Evolutionary conservation across 2,888 invertebrate genomes (phyloP), one percentile per base, ranked within the genome.

Genomic region (Lathronympha strigana): DNA sequence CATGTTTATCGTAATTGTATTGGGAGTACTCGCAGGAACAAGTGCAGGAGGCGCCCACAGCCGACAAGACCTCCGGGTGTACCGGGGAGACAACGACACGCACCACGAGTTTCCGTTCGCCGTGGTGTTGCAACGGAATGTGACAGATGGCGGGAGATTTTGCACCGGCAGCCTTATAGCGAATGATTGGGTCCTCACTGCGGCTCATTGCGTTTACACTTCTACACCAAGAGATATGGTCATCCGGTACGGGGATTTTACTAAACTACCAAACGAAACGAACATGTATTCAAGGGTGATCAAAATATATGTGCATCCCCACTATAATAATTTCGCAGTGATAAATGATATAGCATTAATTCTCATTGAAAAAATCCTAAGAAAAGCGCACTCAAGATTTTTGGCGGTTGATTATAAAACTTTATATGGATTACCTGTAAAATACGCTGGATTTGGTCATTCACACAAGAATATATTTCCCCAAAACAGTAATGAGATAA

Each of bases 361-460:
- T 4, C n/a, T 36, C 0, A n/a, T 4, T 36, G 36, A 36, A 5
- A 36, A 13, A 36, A 4, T 36, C 3, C 36, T n/a, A 2, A 36
- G 1, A 5, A 9, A 36, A 5, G n/a, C 13, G n/a, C n/a, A 36
- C n/a, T 13, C 2, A n/a, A 36, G 5, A 36, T n/a, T 36, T n/a
- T n/a, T n/a, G n/a, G n/a, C n/a, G n/a, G n/a, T n/a, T n/a, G n/a
- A n/a, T n/a, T n/a, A n/a, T n/a, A n/a, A n/a, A n/a, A n/a, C n/a
- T 13, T 11, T 36, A 28, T 28, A 8, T 8, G 28, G 2, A 8
- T 1, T 5, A 28, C 28, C 28, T 28, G 13, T 53, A n/a, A 53
- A n/a, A 8, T 53, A 53, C 21, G 53, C 53, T 2, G 53, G 53
- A n/a, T 53, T 53, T 21, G 53, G n/a, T n/a, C n/a, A n/a, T n/a